These are phyloP conservation scores for Callaeas wilsoni DNA, from an alignment of 2,113 vertebrate species.

Conservation along the genomic window DNA sequence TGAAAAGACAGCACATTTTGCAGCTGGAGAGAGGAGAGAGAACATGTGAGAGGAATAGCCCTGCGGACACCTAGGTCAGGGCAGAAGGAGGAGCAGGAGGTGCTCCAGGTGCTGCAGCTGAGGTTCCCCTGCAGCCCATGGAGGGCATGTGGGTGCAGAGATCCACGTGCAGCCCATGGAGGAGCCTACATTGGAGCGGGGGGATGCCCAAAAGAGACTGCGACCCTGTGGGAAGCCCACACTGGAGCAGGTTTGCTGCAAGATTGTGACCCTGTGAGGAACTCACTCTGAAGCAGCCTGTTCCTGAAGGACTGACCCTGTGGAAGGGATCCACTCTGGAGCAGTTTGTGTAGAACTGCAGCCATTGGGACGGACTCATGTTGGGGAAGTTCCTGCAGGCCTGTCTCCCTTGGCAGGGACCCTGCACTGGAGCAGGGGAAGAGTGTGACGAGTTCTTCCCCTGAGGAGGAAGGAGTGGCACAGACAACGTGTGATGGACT, in stretches of 20 bases:
- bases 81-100: neutral
- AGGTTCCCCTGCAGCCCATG: neutral
- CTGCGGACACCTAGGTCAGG: neutral
- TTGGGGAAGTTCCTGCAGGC: neutral
- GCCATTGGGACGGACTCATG: neutral
- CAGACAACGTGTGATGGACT: neutral
- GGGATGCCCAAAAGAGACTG: neutral
- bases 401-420: neutral
- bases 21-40: neutral
- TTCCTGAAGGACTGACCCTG: neutral
- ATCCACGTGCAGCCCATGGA: neutral
- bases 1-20: neutral
- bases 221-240: neutral
- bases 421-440: neutral
- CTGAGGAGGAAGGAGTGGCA: neutral
- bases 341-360: neutral
- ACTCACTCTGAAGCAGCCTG: neutral
- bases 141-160: neutral
- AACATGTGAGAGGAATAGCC: neutral
- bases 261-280: neutral
- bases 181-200: fast-evolving
- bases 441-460: neutral
- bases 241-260: neutral
- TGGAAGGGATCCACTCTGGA: neutral
- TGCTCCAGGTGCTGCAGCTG: neutral